Evolutionary conservation across 2,888 invertebrate species (phyloP).

Genomic region (Anthrax anthrax): DNA sequence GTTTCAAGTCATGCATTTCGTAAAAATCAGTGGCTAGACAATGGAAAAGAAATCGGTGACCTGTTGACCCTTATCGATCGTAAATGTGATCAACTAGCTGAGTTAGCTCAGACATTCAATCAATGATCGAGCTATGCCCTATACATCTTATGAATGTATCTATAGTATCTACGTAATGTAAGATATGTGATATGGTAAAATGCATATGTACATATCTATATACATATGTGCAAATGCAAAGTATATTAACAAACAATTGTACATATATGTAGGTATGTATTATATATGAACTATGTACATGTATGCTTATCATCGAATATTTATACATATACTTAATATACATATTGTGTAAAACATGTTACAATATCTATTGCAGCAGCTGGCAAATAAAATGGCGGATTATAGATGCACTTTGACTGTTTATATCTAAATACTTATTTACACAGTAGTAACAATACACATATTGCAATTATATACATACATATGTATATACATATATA

Average conservation of each 20-base stretch:
- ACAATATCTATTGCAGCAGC: not conserved
- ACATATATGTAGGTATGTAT: no score
- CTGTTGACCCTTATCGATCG: conserved; percentile 4
- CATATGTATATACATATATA: no score
- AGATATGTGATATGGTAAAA: no score
- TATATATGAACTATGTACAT: no score
- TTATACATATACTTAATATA: not conserved
- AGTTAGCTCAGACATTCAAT: not conserved
- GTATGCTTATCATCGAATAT: not conserved
- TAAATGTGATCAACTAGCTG: not conserved
- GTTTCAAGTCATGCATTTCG: not conserved
- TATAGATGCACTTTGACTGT: not conserved
- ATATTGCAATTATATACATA: no score
- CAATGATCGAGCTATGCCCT: not conserved
- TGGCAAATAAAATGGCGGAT: not conserved
- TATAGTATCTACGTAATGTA: no score
- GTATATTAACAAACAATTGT: no score
- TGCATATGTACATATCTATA: no score
- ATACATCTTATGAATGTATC: no score
- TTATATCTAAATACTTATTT: no score
- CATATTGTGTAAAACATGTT: not conserved
- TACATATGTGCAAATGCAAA: no score
- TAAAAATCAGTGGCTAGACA: not conserved
- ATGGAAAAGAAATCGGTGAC: not conserved
- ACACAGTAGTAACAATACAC: no score